Evolutionary conservation across 1,140 invertebrate genomes (phyloP).

Genomic region (Diploscapter pachys): DNA sequence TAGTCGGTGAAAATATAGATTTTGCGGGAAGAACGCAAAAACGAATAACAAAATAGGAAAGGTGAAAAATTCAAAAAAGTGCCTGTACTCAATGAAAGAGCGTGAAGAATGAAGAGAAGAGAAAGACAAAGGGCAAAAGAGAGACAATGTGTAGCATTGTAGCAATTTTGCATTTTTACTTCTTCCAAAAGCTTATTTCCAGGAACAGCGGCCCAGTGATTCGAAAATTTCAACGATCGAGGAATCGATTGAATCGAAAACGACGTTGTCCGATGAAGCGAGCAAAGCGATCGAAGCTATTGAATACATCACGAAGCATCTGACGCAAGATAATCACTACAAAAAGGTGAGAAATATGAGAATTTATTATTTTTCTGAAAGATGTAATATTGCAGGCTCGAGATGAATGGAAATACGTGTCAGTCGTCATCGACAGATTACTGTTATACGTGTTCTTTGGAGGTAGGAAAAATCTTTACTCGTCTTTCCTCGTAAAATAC

Average conservation of each 20-base stretch:
- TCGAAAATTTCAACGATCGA: background rate
- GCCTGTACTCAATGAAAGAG: no score
- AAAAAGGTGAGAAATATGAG: background rate
- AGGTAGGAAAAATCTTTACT: constrained; percentile 6
- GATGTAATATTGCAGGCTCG: background rate
- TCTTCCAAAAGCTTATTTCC: background rate
- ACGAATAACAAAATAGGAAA: no score
- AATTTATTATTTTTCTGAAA: background rate
- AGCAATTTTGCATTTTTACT: no score
- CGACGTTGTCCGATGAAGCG: constrained; percentile 22
- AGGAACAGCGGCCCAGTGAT: background rate
- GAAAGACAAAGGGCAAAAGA: background rate
- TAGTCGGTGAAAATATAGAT: constrained; percentile 6
- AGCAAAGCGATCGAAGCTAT: constrained; percentile 41
- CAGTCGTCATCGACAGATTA: constrained; percentile 52
- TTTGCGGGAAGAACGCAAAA: no score
- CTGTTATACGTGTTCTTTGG: constrained; percentile 51
- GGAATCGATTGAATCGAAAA: background rate
- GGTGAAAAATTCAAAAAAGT: no score
- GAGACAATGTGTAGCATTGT: no score
- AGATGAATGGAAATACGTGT: constrained; percentile 48
- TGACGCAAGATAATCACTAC: constrained; percentile 38
- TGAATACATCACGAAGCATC: constrained; percentile 45
- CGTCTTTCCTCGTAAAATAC: background rate
- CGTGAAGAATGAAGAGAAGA: background rate